Evolutionary conservation across 2,113 vertebrate genomes (phyloP).

Genomic region (Cepphus grylle): DNA sequence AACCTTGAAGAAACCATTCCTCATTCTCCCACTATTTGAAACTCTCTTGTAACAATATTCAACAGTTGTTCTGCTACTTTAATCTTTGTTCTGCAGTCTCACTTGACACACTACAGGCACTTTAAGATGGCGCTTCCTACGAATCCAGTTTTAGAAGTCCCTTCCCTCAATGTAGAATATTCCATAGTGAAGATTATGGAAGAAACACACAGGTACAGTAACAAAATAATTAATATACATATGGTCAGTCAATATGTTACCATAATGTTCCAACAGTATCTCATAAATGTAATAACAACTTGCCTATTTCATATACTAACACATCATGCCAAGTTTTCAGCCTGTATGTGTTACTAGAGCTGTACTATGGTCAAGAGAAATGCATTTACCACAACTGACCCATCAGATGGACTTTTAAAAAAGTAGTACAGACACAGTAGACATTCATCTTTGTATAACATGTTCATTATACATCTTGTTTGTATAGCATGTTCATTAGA

Average conservation of each 20-base stretch:
- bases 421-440: neutral
- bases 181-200: neutral
- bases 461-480: neutral
- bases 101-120: neutral
- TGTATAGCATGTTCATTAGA: neutral
- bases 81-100: neutral
- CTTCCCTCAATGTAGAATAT: neutral
- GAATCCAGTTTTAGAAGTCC: neutral
- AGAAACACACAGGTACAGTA: neutral
- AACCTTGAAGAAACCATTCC: neutral
- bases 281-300: neutral
- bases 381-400: neutral
- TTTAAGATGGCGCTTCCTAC: neutral
- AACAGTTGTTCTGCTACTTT: neutral
- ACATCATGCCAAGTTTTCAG: neutral
- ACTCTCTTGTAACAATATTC: neutral
- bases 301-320: neutral
- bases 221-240: neutral
- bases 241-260: neutral
- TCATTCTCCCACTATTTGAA: neutral
- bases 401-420: neutral
- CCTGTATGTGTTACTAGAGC: neutral
- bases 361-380: neutral
- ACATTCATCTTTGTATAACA: accelerated
- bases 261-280: neutral